Conservation (phyloP, 1,140 invertebrate genomes). For the Triops longicaudatus region DNA sequence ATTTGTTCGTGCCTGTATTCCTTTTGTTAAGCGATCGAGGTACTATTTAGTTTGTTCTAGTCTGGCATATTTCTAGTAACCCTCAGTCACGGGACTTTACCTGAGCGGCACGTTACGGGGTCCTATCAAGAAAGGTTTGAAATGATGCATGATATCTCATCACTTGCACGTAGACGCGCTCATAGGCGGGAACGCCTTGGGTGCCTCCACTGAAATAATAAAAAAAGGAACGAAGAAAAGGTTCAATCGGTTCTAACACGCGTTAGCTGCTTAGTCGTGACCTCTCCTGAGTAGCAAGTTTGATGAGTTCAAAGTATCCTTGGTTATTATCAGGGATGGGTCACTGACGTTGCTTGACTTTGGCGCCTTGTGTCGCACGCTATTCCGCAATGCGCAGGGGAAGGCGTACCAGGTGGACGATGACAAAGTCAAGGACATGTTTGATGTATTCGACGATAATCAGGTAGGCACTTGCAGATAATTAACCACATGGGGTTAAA, state of each 20-base stretch:
- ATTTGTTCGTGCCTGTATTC: background rate
- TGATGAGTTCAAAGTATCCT: conserved; percentile 26
- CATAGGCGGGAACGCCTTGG: conserved; percentile 22
- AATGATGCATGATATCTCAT: conserved; percentile 4
- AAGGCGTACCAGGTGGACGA: conserved; percentile 70
- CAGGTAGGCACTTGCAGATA: conserved; percentile 38
- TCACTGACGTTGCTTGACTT: conserved; percentile 68
- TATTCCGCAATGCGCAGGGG: conserved; percentile 76
- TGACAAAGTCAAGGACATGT: conserved; percentile 62
- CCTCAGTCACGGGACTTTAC: background rate
- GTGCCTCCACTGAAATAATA: background rate
- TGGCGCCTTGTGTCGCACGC: conserved; percentile 64
- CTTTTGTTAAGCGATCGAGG: background rate
- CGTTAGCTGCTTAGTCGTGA: background rate
- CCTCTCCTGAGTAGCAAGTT: conserved; percentile 9
- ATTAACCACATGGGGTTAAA: background rate
- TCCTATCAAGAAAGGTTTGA: background rate
- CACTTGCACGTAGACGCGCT: conserved; percentile 1
- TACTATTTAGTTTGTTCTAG: background rate
- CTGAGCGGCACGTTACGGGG: background rate
- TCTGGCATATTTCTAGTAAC: background rate
- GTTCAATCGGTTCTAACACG: background rate
- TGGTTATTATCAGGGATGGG: conserved; percentile 54
- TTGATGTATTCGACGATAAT: conserved; percentile 68
- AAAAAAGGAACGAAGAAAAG: too few relatives aligned